A percentile compares a stretch with the other conserved stretches of the same genome.
phyloP scores from a whole-genome alignment of 2,113 vertebrate species.

The Anhinga rufa region DNA sequence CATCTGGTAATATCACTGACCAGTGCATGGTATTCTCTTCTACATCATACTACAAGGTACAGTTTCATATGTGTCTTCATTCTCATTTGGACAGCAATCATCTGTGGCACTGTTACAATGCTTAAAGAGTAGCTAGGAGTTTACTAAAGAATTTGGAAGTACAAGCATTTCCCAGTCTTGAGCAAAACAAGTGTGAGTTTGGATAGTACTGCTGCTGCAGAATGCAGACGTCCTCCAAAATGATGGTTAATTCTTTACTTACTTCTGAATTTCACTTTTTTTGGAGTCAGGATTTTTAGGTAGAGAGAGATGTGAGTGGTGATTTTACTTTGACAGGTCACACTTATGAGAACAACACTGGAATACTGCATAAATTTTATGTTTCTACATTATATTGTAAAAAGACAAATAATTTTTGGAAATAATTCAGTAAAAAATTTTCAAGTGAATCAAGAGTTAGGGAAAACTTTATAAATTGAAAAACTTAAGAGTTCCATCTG shows the following conservation, averaged over 20 bases:
- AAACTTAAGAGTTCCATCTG: background rate
- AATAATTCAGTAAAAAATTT: background rate
- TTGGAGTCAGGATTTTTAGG: background rate
- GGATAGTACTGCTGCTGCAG: background rate
- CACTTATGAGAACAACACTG: background rate
- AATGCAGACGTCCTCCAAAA: background rate
- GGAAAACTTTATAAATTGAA: background rate
- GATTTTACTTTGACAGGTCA: background rate
- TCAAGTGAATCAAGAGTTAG: background rate
- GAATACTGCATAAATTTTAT: background rate
- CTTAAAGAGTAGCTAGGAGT: background rate
- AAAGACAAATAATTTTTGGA: background rate
- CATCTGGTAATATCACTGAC: background rate
- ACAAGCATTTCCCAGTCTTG: background rate
- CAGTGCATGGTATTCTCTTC: background rate
- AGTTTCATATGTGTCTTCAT: background rate
- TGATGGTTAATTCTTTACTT: background rate
- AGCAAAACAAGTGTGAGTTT: background rate
- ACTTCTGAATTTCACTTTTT: background rate
- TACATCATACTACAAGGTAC: background rate
- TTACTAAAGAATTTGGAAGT: background rate
- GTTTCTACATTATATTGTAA: background rate
- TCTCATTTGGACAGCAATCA: background rate
- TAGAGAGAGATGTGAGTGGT: background rate
- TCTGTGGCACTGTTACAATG: background rate